Percentiles rank a stretch among this genome's conserved stretches.
Evolutionary conservation across 1,140 invertebrate genomes (phyloP).

Genomic region (Drosophila kurseongensis): DNA sequence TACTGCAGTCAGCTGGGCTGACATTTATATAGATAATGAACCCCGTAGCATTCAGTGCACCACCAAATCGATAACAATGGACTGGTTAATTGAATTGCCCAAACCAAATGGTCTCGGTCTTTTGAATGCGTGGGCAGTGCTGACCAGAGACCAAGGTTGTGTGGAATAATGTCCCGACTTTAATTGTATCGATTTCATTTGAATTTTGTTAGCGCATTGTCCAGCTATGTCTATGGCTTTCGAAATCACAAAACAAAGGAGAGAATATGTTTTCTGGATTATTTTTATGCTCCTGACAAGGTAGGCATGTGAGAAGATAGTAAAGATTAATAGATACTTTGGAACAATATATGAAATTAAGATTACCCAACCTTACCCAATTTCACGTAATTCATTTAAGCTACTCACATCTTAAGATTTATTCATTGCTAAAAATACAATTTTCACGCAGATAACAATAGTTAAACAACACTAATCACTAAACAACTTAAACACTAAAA

Average conservation of each 20-base stretch:
- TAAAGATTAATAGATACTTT: slow-evolving; percentile 16
- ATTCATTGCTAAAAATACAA: slow-evolving; percentile 72
- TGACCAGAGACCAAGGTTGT: slow-evolving; percentile 50
- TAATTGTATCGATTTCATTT: slow-evolving; percentile 65
- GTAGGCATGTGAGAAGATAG: slow-evolving; percentile 13
- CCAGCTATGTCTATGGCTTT: slow-evolving; percentile 25
- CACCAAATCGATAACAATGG: slow-evolving; percentile 58
- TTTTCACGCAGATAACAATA: slow-evolving; percentile 72
- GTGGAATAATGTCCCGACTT: slow-evolving; percentile 52
- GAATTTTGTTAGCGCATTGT: slow-evolving; percentile 43
- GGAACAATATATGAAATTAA: not conserved
- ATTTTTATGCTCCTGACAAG: slow-evolving; percentile 51
- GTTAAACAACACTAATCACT: slow-evolving; percentile 68
- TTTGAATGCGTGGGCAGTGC: slow-evolving; percentile 65
- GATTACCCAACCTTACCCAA: slow-evolving; percentile 4
- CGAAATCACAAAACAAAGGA: slow-evolving; percentile 29
- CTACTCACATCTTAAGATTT: slow-evolving; percentile 68
- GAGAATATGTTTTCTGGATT: slow-evolving; percentile 12
- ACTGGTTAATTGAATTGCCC: slow-evolving; percentile 67
- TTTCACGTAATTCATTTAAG: not conserved
- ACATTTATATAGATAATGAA: slow-evolving; percentile 48
- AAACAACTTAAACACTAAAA: slow-evolving; percentile 67
- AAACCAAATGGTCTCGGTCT: slow-evolving; percentile 37
- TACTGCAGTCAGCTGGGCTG: slow-evolving; percentile 38
- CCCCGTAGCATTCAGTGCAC: slow-evolving; percentile 11